A percentile compares a stretch with the other conserved stretches of the same genome.
Evolutionary conservation across 2,888 invertebrate species (phyloP).

Genomic region (Charanyca ferruginea): DNA sequence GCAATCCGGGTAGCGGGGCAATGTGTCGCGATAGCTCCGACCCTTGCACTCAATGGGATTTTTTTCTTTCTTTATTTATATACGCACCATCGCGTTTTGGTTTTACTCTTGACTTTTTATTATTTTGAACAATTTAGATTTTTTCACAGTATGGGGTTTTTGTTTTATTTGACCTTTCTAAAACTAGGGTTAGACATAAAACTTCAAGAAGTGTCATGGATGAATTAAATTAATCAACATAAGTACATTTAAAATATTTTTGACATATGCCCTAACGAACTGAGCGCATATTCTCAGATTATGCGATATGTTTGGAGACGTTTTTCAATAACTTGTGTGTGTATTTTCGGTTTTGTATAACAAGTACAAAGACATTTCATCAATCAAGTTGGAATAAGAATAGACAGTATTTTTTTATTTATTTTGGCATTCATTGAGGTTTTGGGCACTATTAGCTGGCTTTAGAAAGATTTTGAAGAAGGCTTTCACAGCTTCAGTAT

Average conservation of each 20-base stretch:
- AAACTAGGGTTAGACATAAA: no score
- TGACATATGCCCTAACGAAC: no score
- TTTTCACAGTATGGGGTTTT: not conserved
- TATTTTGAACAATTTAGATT: slow-evolving; percentile 14
- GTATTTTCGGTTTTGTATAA: no score
- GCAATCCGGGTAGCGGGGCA: slow-evolving; percentile 42
- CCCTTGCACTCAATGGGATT: slow-evolving; percentile 41
- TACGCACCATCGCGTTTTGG: slow-evolving; percentile 16
- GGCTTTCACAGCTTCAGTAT: not conserved
- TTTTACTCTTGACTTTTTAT: slow-evolving; percentile 24
- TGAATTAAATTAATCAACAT: no score
- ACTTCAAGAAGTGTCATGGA: no score
- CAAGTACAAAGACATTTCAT: no score
- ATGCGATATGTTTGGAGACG: no score
- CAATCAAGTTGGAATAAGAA: no score
- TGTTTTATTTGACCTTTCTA: no score
- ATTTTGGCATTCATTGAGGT: not conserved
- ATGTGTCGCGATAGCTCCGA: slow-evolving; percentile 54
- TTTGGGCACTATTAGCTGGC: not conserved
- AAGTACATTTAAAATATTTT: no score
- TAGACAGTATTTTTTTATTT: not conserved
- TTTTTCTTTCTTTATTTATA: slow-evolving; percentile 43
- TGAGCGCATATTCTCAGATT: no score
- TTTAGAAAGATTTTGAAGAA: not conserved
- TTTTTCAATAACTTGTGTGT: no score